Percentiles rank a stretch among this genome's conserved stretches.
phyloP scores from a whole-genome alignment of 2,113 vertebrate species.

The Cephalopholis sonnerati region DNA sequence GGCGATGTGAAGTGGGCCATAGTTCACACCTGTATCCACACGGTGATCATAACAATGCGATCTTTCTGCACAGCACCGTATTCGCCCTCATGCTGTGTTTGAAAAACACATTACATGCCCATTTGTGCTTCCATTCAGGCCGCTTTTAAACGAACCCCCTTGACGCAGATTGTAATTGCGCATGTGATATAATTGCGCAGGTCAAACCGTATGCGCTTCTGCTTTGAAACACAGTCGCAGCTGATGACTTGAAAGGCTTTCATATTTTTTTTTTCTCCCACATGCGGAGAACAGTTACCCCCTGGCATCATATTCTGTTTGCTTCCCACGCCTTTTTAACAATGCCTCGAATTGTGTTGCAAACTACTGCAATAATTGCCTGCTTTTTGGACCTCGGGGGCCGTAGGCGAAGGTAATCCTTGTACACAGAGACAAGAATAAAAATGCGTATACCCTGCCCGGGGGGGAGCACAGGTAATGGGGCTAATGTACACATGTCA shows the following conservation, averaged over 20 bases:
- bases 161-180: conserved; percentile 17
- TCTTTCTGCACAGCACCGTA: neutral
- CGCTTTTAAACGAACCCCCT: neutral
- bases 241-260: conserved; percentile 53
- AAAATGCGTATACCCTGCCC: conserved; percentile 6
- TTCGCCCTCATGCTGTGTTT: neutral
- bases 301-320: conserved; percentile 32
- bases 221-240: conserved; percentile 40
- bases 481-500: conserved; percentile 19
- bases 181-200: conserved; percentile 16
- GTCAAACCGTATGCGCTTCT: conserved; percentile 30
- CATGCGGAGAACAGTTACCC: conserved; percentile 41
- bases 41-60: neutral
- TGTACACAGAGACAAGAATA: conserved; percentile 18
- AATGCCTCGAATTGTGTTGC: conserved; percentile 47
- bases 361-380: conserved; percentile 43
- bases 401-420: conserved; percentile 19
- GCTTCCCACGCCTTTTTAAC: conserved; percentile 57
- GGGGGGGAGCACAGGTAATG: conserved; percentile 38
- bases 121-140: conserved; percentile 18
- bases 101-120: neutral
- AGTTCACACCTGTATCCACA: conserved; percentile 11
- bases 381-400: conserved; percentile 5
- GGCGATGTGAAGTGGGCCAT: neutral
- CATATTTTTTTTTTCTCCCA: neutral